These are phyloP conservation scores for Eumacrocentrus americanus DNA, from an alignment of 2,888 invertebrate species.

Conservation along the genomic window DNA sequence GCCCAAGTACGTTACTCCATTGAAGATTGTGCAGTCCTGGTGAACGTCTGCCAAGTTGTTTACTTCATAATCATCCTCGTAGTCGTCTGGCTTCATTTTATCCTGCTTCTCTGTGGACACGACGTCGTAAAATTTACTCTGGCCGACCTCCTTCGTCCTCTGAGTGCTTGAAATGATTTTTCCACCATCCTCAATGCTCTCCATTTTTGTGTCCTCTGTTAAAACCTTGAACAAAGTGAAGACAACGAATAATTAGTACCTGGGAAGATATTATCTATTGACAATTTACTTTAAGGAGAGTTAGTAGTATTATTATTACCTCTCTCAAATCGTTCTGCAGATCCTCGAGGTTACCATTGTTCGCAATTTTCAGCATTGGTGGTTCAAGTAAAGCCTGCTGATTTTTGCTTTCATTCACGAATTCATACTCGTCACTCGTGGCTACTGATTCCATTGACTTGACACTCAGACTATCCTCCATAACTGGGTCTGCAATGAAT, in stretches of 20 bases:
- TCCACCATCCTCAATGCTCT: constrained; percentile 43
- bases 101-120: constrained; percentile 74
- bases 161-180: constrained; percentile 48
- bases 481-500: constrained; percentile 55
- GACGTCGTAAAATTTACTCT: constrained; percentile 64
- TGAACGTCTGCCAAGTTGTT: constrained; percentile 77
- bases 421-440: constrained; percentile 74
- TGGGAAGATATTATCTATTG: no score
- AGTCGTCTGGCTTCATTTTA: constrained; percentile 79
- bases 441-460: constrained; percentile 73
- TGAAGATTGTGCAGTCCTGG: constrained; percentile 90
- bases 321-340: constrained; percentile 69
- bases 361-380: constrained; percentile 69
- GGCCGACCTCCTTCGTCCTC: constrained; percentile 62
- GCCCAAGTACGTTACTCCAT: constrained; percentile 91
- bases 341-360: constrained; percentile 71
- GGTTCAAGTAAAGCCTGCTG: constrained; percentile 56
- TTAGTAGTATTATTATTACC: constrained; percentile 60
- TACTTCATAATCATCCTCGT: constrained; percentile 70
- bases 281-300: no score
- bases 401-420: constrained; percentile 65
- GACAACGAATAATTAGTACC: no score
- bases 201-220: constrained; percentile 59
- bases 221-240: constrained; percentile 45
- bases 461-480: constrained; percentile 72